phyloP scores from a whole-genome alignment of 2,113 vertebrate species.

The Oenanthe oenanthe region DNA sequence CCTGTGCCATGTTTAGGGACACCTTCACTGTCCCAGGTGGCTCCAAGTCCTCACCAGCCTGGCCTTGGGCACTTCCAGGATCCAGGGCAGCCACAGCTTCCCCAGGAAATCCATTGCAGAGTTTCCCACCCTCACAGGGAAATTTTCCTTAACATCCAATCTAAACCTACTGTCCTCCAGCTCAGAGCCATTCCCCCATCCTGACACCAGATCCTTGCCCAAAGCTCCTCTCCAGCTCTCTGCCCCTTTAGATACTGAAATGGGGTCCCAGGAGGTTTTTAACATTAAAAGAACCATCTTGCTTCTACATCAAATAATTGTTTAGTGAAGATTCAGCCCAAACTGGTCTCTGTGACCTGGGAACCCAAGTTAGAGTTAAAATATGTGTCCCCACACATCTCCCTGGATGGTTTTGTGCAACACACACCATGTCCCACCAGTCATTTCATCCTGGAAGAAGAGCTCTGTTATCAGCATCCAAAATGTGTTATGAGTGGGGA shows the following conservation, averaged over 20 bases:
- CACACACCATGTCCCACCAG: not conserved
- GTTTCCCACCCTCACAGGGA: not conserved
- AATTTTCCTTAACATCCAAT: not conserved
- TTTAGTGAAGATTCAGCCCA: not conserved
- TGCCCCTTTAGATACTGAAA: not conserved
- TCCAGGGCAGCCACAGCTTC: not conserved
- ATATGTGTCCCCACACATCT: not conserved
- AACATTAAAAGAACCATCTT: not conserved
- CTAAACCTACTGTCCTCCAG: not conserved
- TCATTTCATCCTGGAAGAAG: not conserved
- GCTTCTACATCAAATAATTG: not conserved
- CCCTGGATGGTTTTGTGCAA: not conserved
- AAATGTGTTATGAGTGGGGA: not conserved
- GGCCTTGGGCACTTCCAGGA: not conserved
- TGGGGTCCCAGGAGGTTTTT: not conserved
- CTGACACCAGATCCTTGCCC: not conserved
- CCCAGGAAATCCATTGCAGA: not conserved
- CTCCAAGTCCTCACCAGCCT: rapidly evolving
- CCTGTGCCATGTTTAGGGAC: not conserved
- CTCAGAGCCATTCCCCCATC: too few relatives aligned
- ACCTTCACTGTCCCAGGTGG: rapidly evolving
- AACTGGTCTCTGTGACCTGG: not conserved
- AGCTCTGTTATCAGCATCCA: not conserved
- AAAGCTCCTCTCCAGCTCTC: not conserved
- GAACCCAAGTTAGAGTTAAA: not conserved